Conservation (phyloP, 2,797 vertebrate genomes). For the Nannoperca obscura region DNA sequence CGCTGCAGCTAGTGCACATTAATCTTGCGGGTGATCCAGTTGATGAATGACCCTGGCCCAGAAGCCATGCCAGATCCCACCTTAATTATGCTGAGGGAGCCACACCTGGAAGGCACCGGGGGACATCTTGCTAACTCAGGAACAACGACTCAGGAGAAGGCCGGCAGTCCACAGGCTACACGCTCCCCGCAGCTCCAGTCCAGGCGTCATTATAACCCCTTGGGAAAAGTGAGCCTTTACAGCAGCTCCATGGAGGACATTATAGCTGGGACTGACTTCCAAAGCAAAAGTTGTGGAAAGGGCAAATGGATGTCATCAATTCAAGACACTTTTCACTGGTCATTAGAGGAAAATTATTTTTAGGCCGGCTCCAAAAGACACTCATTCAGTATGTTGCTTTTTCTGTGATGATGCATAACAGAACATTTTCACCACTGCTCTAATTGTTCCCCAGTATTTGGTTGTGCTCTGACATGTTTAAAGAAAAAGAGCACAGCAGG, state of each 20-base stretch:
- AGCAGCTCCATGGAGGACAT: slow-evolving; percentile 62
- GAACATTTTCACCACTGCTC: slow-evolving; percentile 62
- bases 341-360: slow-evolving; percentile 73
- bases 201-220: slow-evolving; percentile 27
- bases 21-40: slow-evolving; percentile 85
- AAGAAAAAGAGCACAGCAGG: slow-evolving; percentile 64
- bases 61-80: slow-evolving; percentile 84
- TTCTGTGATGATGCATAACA: slow-evolving; percentile 49
- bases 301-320: slow-evolving; percentile 74
- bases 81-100: slow-evolving; percentile 87
- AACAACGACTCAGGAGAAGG: slow-evolving; percentile 59
- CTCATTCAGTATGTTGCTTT: slow-evolving; percentile 56
- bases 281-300: slow-evolving; percentile 69
- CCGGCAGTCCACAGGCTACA: slow-evolving; percentile 47
- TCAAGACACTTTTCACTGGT: slow-evolving; percentile 64
- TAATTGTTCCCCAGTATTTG: slow-evolving; percentile 72
- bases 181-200: slow-evolving; percentile 49
- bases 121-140: slow-evolving; percentile 76
- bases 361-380: slow-evolving; percentile 62
- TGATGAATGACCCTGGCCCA: slow-evolving; percentile 86
- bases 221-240: slow-evolving; percentile 61
- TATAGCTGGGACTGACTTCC: slow-evolving; percentile 56
- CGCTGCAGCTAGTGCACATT: slow-evolving; percentile 83
- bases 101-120: slow-evolving; percentile 77
- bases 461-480: slow-evolving; percentile 64